Evolutionary conservation across 2,888 invertebrate species (phyloP), one percentile per base, ranked within the genome.

Genomic region (Diarsia mendica): DNA sequence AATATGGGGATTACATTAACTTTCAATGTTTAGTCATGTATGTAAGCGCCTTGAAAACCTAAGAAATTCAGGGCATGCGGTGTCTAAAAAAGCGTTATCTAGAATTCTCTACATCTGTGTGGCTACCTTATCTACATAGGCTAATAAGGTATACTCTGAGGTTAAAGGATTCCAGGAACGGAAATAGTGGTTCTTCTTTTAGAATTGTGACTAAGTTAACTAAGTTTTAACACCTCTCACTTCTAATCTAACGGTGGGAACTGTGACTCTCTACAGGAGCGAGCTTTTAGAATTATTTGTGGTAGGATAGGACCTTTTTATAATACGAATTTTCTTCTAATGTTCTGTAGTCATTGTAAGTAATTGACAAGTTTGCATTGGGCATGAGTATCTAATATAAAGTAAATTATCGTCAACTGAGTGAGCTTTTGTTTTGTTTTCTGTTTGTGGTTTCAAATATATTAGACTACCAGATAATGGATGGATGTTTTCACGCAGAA

Each of bases 141-240:
- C 60, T 39, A 28, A 61, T 39, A 28, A 61, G 33, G 55, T 33
- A 63, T 53, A 72, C 69, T n/a, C 69, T 39, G 67, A 71, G 55
- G 67, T 80, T 72, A 84, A 74, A 46, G 55, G 65, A 75, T 83
- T 83, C 82, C 67, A 33, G 58, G 85, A 83, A 83, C 82, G 82
- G 82, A 83, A 85, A 83, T 82, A 70, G 53, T 60, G 28, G 61
- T 58, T 67, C 82, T 85, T 81, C 81, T 68, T 77, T 71, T 83
- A 85, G 82, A 77, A 66, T 33, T 66, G 82, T 83, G 82, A 81
- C 70, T 81, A 71, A 72, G 55, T 73, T 72, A 13, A 70, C 33
- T 80, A 68, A 80, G 61, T 84, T 71, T 13, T 85, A 48, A 75
- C 82, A 73, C 85, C 71, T 85, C 72, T 72, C 71, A 71, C 70